Evolutionary conservation across 2,113 vertebrate genomes (phyloP).

Genomic region (Tilapia sparmanii): DNA sequence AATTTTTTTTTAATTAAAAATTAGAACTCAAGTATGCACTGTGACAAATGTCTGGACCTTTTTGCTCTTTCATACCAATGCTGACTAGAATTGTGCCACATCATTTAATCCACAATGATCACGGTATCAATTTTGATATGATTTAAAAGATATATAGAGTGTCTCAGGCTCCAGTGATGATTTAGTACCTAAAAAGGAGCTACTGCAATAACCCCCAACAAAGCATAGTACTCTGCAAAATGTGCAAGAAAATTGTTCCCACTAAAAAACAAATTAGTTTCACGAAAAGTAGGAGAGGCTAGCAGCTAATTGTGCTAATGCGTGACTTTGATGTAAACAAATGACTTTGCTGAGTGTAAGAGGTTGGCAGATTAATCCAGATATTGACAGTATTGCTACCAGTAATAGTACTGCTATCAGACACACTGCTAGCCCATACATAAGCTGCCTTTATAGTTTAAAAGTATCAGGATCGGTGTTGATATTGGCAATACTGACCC

Average conservation of each 20-base stretch:
- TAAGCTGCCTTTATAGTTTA: neutral
- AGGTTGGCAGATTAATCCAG: neutral
- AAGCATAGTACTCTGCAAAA: neutral
- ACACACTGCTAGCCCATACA: neutral
- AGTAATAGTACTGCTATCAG: neutral
- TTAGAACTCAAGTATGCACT: neutral
- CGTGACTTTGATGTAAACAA: neutral
- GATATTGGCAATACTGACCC: neutral
- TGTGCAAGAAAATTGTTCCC: neutral
- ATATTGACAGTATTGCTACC: neutral
- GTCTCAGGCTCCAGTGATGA: neutral
- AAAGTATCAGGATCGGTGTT: neutral
- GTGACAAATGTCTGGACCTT: rapidly evolving
- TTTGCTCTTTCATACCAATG: neutral
- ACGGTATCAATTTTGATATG: neutral
- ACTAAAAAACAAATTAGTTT: neutral
- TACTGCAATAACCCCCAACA: neutral
- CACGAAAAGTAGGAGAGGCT: neutral
- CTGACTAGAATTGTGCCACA: neutral
- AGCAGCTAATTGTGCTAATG: neutral
- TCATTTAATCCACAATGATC: neutral
- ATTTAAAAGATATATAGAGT: neutral
- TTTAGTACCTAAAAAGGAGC: neutral
- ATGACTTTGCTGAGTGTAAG: neutral
- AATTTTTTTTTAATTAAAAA: rapidly evolving